Evolutionary conservation across 2,113 vertebrate species (phyloP).

Genomic region (Cheirogaleus medius): DNA sequence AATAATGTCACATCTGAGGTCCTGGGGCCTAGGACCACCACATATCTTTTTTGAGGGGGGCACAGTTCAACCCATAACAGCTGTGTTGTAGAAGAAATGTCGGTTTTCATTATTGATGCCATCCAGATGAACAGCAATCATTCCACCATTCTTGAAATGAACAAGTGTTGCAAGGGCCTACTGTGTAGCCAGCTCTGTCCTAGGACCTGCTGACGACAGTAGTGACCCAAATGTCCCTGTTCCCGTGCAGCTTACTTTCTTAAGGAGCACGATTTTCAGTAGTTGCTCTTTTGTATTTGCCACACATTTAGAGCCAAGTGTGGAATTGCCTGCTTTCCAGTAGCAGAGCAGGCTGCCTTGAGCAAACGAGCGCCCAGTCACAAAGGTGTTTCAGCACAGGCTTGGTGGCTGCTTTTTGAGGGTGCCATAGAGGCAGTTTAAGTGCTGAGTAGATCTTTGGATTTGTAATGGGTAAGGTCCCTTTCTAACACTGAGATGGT

Average conservation of each 20-base stretch:
- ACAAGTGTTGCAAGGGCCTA: fast-evolving
- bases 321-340: neutral
- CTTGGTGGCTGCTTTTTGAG: neutral
- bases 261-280: neutral
- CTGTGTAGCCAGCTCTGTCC: neutral
- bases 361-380: neutral
- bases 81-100: neutral
- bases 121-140: neutral
- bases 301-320: neutral
- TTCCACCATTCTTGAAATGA: neutral
- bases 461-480: neutral
- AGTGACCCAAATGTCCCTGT: fast-evolving
- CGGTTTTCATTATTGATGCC: neutral
- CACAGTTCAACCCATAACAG: fast-evolving
- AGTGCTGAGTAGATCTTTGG: neutral
- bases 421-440: neutral
- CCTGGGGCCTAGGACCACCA: neutral
- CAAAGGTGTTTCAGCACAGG: neutral
- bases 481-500: neutral
- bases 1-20: neutral
- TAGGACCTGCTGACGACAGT: neutral
- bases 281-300: neutral
- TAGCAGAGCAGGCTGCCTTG: neutral
- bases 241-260: neutral
- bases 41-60: neutral